Evolutionary conservation across 2,113 vertebrate genomes (phyloP).

Genomic region (Phocoena phocoena): DNA sequence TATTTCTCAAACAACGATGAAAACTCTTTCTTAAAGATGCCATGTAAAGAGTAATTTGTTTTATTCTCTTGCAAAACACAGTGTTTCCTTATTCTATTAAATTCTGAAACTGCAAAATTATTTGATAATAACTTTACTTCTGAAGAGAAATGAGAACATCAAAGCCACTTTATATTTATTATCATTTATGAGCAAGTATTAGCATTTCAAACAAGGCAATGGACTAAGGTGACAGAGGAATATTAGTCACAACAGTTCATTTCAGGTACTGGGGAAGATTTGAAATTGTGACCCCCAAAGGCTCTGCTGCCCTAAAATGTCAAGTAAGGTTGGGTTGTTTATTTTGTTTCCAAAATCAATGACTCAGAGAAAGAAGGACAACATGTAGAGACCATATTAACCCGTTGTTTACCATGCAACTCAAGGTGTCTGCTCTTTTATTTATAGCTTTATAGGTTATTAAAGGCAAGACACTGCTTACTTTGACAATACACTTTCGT

Average conservation of each 20-base stretch:
- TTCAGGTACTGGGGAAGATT: not conserved
- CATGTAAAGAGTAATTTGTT: not conserved
- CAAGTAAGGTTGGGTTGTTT: not conserved
- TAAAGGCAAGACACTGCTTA: not conserved
- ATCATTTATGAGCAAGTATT: not conserved
- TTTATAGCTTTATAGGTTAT: not conserved
- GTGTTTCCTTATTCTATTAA: conserved; percentile 35
- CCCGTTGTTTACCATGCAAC: not conserved
- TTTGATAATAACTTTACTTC: conserved; percentile 21
- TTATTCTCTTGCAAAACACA: not conserved
- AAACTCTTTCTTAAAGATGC: conserved; percentile 20
- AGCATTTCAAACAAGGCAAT: conserved; percentile 6
- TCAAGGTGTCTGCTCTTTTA: not conserved
- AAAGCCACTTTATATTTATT: not conserved
- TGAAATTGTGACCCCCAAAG: not conserved
- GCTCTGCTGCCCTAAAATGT: conserved; percentile 4
- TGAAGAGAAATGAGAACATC: conserved; percentile 13
- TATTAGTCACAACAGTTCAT: not conserved
- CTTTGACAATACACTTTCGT: conserved; percentile 6
- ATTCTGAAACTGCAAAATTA: not conserved
- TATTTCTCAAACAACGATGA: not conserved
- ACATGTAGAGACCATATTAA: not conserved
- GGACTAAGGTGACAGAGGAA: not conserved
- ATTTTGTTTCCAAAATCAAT: conserved; percentile 34
- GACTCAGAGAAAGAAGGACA: conserved; percentile 7